phyloP scores from a whole-genome alignment of 1,140 invertebrate genomes.

The Papilio polyxenes region DNA sequence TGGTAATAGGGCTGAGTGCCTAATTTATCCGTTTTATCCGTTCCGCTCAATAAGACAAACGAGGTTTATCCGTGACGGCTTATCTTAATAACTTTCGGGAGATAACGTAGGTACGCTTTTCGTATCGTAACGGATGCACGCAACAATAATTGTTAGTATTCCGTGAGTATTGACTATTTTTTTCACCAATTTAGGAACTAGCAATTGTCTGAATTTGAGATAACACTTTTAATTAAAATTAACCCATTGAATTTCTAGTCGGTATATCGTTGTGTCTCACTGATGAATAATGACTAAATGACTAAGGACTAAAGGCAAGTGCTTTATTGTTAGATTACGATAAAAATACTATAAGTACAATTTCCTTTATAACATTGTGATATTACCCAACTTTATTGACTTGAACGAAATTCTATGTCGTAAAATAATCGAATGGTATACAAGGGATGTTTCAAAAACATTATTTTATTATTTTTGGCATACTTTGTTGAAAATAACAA shows the following conservation, averaged over 20 bases:
- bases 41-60: slow-evolving; percentile 69
- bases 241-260: background rate
- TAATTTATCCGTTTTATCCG: slow-evolving; percentile 68
- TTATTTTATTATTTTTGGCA: slow-evolving; percentile 18
- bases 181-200: background rate
- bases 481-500: slow-evolving; percentile 31
- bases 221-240: background rate
- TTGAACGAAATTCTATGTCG: background rate
- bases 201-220: background rate
- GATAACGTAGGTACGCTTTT: slow-evolving; percentile 59
- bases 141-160: slow-evolving; percentile 39
- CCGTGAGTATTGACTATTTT: slow-evolving; percentile 36
- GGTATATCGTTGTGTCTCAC: background rate
- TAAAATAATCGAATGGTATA: background rate
- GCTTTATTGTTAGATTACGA: no score
- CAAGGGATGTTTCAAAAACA: background rate
- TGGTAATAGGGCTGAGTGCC: slow-evolving; percentile 58
- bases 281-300: background rate
- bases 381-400: background rate
- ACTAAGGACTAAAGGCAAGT: background rate
- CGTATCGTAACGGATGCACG: slow-evolving; percentile 42
- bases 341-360: no score
- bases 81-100: slow-evolving; percentile 76
- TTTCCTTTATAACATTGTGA: background rate
- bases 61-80: slow-evolving; percentile 65